Conservation (phyloP, 2,888 invertebrate species). For the Andricus curvator region DNA sequence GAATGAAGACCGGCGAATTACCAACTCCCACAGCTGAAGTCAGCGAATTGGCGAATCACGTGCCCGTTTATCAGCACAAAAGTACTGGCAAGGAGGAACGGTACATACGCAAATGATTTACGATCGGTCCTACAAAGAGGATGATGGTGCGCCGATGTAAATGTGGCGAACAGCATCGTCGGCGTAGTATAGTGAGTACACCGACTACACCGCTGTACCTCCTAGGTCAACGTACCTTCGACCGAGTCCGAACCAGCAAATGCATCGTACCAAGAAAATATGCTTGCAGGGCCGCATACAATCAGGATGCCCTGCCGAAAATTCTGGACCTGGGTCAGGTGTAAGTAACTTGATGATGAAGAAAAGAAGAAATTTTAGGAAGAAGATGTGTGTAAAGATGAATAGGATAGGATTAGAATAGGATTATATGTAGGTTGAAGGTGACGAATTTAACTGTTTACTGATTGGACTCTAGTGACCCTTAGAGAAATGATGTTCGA, state of each 20-base stretch:
- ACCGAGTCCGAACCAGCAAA: constrained; percentile 36
- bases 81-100: constrained; percentile 33
- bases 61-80: constrained; percentile 32
- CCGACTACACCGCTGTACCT: constrained; percentile 1
- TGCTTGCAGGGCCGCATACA: constrained; percentile 42
- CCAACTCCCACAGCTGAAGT: not conserved
- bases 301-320: constrained; percentile 8
- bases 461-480: not conserved
- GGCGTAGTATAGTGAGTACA: constrained; percentile 26
- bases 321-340: not conserved
- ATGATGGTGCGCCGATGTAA: constrained; percentile 40
- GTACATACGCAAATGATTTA: constrained; percentile 42
- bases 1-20: constrained; percentile 29
- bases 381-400: not conserved
- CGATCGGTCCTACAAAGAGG: constrained; percentile 29
- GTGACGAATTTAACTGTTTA: not conserved
- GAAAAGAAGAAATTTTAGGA: not conserved
- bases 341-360: not conserved
- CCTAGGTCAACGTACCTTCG: constrained; percentile 46
- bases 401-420: too few species aligned
- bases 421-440: not conserved
- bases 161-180: constrained; percentile 28
- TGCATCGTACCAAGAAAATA: constrained; percentile 36
- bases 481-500: too few species aligned
- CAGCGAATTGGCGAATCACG: constrained; percentile 13